Base-by-base conservation (phyloP, 2,113 vertebrate species). In the Amphilophus citrinellus region DNA sequence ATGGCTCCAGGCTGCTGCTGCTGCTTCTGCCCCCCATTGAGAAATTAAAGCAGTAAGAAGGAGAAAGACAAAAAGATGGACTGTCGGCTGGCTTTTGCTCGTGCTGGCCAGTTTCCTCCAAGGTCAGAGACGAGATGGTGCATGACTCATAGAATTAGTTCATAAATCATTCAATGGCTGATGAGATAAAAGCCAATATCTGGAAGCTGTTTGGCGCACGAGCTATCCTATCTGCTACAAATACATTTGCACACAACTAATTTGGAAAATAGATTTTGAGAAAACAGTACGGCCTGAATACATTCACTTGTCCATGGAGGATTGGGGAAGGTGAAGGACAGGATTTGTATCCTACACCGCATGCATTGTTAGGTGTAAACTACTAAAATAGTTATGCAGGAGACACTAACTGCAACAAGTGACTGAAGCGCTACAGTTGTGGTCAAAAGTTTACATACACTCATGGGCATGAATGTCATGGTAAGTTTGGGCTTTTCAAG, bases 81-180 rank as follows among this genome's bases (percentile, higher is more conserved):
- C 68, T 83, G 82, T 77, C 6, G 3, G 68, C 80, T 39, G 15
- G 63, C 22, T 91, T 90, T 57, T 3, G 7, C 35, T 66, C 14
- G 3, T 47, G 37, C 59, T 24, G 53, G 71, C 3, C 37, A 22
- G 35, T 84, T 82, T 82, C 57, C 83, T 77, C 62, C 85, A 84
- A 89, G 91, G 89, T 91, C 84, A 84, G 22, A 20, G 63, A 79
- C 57, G 76, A 63, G 22, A 18, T 53, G 42, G 14, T 80, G 63
- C 71, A 35, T 87, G 83, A 89, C 61, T 90, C 82, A 82, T 39
- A n/a, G 63, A 83, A 85, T 80, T 76, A 62, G 15, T 87, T 79
- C 62, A 89, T 89, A 86, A 89, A 90, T 92, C 85, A 77, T 86
- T 87, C 14, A 90, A 10, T 39, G 66, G n/a, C 7, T 37, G 59